Base-by-base conservation (phyloP, 2,113 vertebrate species). In the Eubucco bourcierii region DNA sequence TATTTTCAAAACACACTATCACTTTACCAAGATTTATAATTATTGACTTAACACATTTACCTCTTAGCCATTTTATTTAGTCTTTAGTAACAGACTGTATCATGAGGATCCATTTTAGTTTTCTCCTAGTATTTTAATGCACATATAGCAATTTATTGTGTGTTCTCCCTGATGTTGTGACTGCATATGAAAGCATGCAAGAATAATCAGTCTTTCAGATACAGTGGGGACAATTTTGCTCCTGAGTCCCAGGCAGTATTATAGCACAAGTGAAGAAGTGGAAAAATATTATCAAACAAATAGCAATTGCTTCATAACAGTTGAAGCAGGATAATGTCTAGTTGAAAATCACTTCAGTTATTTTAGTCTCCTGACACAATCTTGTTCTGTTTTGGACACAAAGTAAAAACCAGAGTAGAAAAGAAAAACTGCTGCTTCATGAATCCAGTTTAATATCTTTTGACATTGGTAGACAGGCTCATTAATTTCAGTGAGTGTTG, bases 41-140 rank as follows among this genome's bases (percentile, higher is more conserved):
- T 96, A 56, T 78, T 64, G 61, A 94, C 8, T 34, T 86, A 90
- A 89, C 27, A 4, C 25, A 59, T 77, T 92, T 95, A 23, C 23
- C 73, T 91, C 28, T 53, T 53, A 5, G 66, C 13, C 24, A 70
- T 85, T 75, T 65, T 67, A 44, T 88, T 91, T 76, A 80, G 70
- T 65, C 68, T 88, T 90, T 96, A 92, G 71, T 91, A 95, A 80
- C 75, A 84, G 56, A 88, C 61, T 88, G 53, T 76, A 25, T 94
- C 8, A 55, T 14, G 39, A 94, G 33, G 14, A 59, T 87, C 55
- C 6, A 1, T 72, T 84, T 80, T 11, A 14, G 8, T 10, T 65
- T 90, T 91, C 60, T 23, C 47, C 61, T 56, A 70, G 20, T 75
- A 28, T 39, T 74, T 60, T 71, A 58, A 53, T 15, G 3, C 60